A percentile compares a stretch with the other conserved stretches of the same genome.
phyloP scores from a whole-genome alignment of 2,797 vertebrate genomes.

The Acipenser transmontanus region DNA sequence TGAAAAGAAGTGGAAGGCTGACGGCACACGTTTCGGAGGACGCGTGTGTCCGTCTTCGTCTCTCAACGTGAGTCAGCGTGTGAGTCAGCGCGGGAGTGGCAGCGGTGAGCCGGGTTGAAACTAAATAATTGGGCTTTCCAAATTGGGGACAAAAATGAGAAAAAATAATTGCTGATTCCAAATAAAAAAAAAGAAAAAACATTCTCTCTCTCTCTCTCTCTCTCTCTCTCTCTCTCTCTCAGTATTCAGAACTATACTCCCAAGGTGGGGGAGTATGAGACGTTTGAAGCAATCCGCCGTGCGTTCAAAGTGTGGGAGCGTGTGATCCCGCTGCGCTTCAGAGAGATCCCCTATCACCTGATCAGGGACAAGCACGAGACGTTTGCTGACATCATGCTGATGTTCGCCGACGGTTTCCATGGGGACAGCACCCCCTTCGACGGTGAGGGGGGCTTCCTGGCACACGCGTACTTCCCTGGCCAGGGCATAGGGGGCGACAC shows the following conservation, averaged over 20 bases:
- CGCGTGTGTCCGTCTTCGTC: too few species aligned
- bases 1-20: too few species aligned
- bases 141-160: too few species aligned
- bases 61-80: too few species aligned
- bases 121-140: too few species aligned
- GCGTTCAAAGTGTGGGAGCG: slow-evolving; percentile 81
- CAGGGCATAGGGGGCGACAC: slow-evolving; percentile 85
- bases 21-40: too few species aligned
- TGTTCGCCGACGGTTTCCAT: slow-evolving; percentile 83
- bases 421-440: slow-evolving; percentile 90
- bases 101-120: too few species aligned
- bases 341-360: slow-evolving; percentile 74
- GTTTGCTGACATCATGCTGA: slow-evolving; percentile 88
- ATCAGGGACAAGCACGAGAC: slow-evolving; percentile 68
- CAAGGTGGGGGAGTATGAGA: slow-evolving; percentile 75
- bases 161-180: too few species aligned
- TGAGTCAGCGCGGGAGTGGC: too few species aligned
- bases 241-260: slow-evolving; percentile 92
- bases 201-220: neutral
- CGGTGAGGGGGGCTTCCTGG: slow-evolving; percentile 83
- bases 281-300: slow-evolving; percentile 71
- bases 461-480: slow-evolving; percentile 88
- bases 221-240: slow-evolving; percentile 12
- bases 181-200: too few species aligned
- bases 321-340: slow-evolving; percentile 71